Base-by-base conservation (phyloP, 2,888 invertebrate genomes). In the Lingula anatina region DNA sequence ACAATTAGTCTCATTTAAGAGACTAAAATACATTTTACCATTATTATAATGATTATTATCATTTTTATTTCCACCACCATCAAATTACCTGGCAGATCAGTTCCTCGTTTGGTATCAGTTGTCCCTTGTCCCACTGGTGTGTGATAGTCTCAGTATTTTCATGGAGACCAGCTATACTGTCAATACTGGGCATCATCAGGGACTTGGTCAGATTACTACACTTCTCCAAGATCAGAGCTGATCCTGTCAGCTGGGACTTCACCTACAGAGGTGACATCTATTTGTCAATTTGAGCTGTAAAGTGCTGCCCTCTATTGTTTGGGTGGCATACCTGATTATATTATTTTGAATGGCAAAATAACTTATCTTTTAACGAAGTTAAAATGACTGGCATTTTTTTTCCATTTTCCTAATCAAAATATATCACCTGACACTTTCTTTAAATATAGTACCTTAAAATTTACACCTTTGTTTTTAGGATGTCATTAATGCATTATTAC, bases 71-170 rank as follows among this genome's bases (percentile, higher is more conserved):
- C n/a, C 27, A 21, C n/a, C 27, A 4, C 3, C 15, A 12, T 44
- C 50, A 25, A 25, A 41, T 49, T 57, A 91, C 85, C 81, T 91
- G 91, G 70, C 89, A 87, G 47, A 84, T 83, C 50, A 90, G 82
- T 77, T 91, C 91, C 52, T 86, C 83, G 36, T 83, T 81, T 24
- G 84, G 83, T 23, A 90, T 84, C 20, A 76, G 63, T 28, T 81
- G 74, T 67, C 86, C 83, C 48, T 84, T 82, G 49, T 84, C 83
- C 87, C 87, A 89, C 62, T 85, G 80, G 65, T 86, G 85, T 59
- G 83, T 81, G 52, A 85, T 80, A 51, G 83, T 82, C 57, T 79
- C 78, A 2, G 80, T 80, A 59, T 84, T 82, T 74, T 88, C 88
- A 12, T 84, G 85, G 3, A 87, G 81, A 68, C 85, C 82, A 51